These are phyloP conservation scores for Pimpla rufipes DNA, from an alignment of 2,888 invertebrate species.

Conservation along the genomic window DNA sequence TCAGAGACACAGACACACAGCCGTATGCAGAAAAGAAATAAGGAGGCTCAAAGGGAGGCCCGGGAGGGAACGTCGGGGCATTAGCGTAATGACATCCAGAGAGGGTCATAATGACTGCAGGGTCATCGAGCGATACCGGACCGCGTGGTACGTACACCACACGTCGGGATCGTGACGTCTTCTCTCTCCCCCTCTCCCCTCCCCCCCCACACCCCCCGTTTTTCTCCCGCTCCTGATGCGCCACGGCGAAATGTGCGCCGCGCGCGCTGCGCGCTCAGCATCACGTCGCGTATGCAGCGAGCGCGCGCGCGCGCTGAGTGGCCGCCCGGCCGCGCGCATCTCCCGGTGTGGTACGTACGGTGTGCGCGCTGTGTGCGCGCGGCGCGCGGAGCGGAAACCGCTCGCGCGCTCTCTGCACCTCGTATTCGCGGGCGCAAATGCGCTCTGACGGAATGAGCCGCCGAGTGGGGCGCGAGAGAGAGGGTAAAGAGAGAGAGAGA, in stretches of 20 bases:
- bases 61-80: slow-evolving; percentile 69
- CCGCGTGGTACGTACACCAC: slow-evolving; percentile 72
- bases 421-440: slow-evolving; percentile 42
- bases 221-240: slow-evolving; percentile 4
- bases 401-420: slow-evolving; percentile 34
- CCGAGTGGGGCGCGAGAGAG: slow-evolving; percentile 3
- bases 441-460: slow-evolving; percentile 27
- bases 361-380: slow-evolving; percentile 19
- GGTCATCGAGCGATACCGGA: slow-evolving; percentile 79
- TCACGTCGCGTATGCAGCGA: slow-evolving; percentile 29
- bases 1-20: slow-evolving; percentile 49
- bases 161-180: slow-evolving; percentile 61
- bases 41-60: slow-evolving; percentile 39
- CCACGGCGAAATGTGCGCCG: slow-evolving; percentile 1
- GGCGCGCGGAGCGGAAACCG: slow-evolving; percentile 4
- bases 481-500: background rate
- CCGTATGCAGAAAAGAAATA: slow-evolving; percentile 55
- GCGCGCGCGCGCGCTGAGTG: slow-evolving; percentile 18
- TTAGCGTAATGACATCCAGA: slow-evolving; percentile 80
- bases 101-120: slow-evolving; percentile 80
- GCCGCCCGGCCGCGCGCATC: background rate
- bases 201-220: background rate
- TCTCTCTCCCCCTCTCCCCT: slow-evolving; percentile 11
- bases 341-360: background rate
- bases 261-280: slow-evolving; percentile 19